Base-by-base conservation (phyloP, 2,888 invertebrate species). In the Ophion costatus region DNA sequence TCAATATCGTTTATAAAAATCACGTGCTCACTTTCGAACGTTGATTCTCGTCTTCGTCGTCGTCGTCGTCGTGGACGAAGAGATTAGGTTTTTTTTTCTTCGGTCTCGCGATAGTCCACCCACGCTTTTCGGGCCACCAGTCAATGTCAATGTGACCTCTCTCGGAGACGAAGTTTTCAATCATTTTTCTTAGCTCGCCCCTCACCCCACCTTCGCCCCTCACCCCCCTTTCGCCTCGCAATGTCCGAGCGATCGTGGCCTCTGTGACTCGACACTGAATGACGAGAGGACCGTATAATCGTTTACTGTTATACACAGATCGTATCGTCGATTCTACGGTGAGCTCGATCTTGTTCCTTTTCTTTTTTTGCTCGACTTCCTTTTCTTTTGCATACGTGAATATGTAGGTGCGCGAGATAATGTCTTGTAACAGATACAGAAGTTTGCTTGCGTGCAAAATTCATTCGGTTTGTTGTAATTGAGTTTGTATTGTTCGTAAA, bases 81-180 rank as follows among this genome's bases (percentile, higher is more conserved):
- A 66, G 38, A 66, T 38, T 66, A 42, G 22, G 4, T 14, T 69
- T 69, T 51, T 45, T 45, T 67, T 38, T 42, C 38, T 42, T 66
- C 22, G 10, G 6, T 22, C n/a, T 56, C 51, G 51, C n/a, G 57
- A 71, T 57, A 45, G 42, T 69, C 14, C 20, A 51, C 78, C 45
- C 61, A 61, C 69, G 77, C 59, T 59, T 45, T 78, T 73, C 57
- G 51, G 24, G 7, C 17, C 42, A 42, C 22, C 22, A 45, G 73
- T 83, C 78, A 79, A 82, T 78, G 82, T 67, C 82, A 78, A 51
- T 67, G 51, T 4, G 56, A 63, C 61, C 22, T 45, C 20, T 63
- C 20, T 33, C 67, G 7, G 33, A 42, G 51, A 10, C 20, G 2
- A 64, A 64, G 6, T 56, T 64, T 64, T 56, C 29, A 17, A 63